Evolutionary conservation across 2,113 vertebrate species (phyloP).

Genomic region (Haemorhous mexicanus): DNA sequence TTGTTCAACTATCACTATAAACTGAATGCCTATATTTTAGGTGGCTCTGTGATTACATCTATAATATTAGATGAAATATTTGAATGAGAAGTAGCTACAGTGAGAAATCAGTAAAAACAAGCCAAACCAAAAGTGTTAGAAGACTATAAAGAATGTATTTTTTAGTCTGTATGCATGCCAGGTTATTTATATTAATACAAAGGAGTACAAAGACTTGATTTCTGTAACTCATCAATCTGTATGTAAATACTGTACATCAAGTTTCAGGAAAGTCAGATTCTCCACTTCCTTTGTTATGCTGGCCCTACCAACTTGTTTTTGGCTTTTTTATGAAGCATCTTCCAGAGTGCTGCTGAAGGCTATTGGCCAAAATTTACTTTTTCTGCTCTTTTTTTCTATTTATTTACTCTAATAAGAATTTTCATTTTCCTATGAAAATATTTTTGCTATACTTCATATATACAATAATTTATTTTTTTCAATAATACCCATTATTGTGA

Average conservation of each 20-base stretch:
- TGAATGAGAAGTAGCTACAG: background rate
- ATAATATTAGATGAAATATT: background rate
- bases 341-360: background rate
- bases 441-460: background rate
- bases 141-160: background rate
- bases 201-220: background rate
- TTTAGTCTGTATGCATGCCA: background rate
- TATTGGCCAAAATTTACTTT: background rate
- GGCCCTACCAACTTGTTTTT: background rate
- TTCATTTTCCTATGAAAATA: background rate
- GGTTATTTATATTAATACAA: background rate
- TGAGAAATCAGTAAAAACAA: background rate
- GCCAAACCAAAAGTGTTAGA: background rate
- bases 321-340: background rate
- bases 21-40: background rate
- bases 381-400: background rate
- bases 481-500: background rate
- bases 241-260: background rate
- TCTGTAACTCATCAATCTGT: background rate
- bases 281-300: background rate
- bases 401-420: background rate
- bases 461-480: background rate
- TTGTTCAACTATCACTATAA: background rate
- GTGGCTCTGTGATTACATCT: background rate
- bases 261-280: background rate